Percentiles rank a stretch among this genome's conserved stretches.
Conservation (phyloP, 2,797 vertebrate species). For the Protonibea diacanthus region DNA sequence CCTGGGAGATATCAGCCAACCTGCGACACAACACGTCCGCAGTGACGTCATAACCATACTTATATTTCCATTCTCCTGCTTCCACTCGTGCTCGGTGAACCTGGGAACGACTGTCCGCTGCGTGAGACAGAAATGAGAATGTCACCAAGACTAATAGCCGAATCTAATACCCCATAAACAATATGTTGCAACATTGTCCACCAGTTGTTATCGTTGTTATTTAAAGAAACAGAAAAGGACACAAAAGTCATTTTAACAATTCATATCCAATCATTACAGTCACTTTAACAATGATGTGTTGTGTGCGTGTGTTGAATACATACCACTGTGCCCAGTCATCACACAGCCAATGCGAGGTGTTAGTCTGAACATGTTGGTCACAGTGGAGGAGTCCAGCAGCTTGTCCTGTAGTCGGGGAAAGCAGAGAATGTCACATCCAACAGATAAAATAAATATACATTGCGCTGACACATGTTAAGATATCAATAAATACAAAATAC, state of each 20-base stretch:
- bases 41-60: constrained; percentile 87
- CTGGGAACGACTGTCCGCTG: constrained; percentile 87
- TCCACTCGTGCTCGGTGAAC: constrained; percentile 87
- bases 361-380: constrained; percentile 86
- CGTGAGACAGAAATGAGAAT: neutral
- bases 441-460: neutral
- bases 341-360: constrained; percentile 87
- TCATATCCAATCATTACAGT: neutral
- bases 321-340: constrained; percentile 86
- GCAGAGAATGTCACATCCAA: neutral
- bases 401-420: constrained; percentile 79
- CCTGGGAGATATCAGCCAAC: constrained; percentile 87
- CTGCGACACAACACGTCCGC: constrained; percentile 84
- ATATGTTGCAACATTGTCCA: neutral
- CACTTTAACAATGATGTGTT: neutral
- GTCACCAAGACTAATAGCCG: too few relatives aligned
- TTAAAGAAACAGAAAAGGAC: neutral
- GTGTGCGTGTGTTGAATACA: constrained; percentile 13
- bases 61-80: constrained; percentile 87
- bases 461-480: neutral
- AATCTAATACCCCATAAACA: neutral
- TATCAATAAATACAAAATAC: neutral
- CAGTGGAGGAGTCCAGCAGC: constrained; percentile 84
- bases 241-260: neutral
- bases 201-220: neutral